Evolutionary conservation across 2,888 invertebrate species (phyloP).

Genomic region (Schizotus pectinicornis): DNA sequence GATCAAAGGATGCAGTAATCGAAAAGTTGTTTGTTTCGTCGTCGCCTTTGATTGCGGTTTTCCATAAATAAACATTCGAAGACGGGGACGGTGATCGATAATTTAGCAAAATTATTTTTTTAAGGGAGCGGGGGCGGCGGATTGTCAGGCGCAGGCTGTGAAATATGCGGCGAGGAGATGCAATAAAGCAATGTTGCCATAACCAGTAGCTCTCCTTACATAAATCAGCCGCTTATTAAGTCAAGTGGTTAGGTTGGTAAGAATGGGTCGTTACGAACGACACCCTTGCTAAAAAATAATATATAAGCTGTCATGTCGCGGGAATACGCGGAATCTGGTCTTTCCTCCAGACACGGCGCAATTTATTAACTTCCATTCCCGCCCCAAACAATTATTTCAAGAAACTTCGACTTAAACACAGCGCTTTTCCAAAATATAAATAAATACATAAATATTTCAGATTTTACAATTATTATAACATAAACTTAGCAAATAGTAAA

Average conservation of each 20-base stretch:
- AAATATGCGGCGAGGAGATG: slow-evolving; percentile 35
- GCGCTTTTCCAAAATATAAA: no score
- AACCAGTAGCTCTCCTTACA: slow-evolving; percentile 56
- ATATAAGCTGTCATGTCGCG: slow-evolving; percentile 27
- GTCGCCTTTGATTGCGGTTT: slow-evolving; percentile 17
- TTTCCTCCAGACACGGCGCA: background rate
- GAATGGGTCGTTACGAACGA: slow-evolving; percentile 39
- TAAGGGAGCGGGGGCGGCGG: slow-evolving; percentile 8
- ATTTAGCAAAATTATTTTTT: slow-evolving; percentile 18
- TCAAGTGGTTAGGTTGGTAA: slow-evolving; percentile 55
- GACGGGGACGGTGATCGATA: background rate
- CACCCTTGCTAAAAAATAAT: slow-evolving; percentile 39
- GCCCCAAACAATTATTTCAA: no score
- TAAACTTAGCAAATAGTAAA: no score
- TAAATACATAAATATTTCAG: no score
- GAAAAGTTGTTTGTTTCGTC: slow-evolving; percentile 45
- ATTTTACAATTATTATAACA: no score
- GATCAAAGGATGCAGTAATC: slow-evolving; percentile 47
- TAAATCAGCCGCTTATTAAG: slow-evolving; percentile 58
- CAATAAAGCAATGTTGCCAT: slow-evolving; percentile 57
- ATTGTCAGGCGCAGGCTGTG: slow-evolving; percentile 38
- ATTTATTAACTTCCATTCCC: no score
- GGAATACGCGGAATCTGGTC: slow-evolving; percentile 4
- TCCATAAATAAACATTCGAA: slow-evolving; percentile 7
- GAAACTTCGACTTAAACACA: no score